These are phyloP conservation scores for Lutraria lutraria DNA, from an alignment of 2,888 invertebrate genomes.

Conservation along the genomic window DNA sequence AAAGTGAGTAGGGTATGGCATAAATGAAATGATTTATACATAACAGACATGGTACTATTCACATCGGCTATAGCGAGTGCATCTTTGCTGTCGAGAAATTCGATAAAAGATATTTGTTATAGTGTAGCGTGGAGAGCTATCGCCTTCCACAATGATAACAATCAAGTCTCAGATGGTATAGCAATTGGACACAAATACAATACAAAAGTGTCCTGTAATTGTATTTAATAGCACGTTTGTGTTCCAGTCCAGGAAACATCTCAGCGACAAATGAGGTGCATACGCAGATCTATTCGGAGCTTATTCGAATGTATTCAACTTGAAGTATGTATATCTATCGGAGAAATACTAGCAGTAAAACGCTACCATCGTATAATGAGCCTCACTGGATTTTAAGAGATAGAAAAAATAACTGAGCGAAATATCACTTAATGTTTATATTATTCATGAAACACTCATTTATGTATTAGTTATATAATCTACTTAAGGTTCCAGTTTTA, in stretches of 20 bases:
- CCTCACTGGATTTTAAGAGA: too few relatives aligned
- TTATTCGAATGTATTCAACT: neutral
- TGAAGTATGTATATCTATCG: neutral
- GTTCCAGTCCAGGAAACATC: neutral
- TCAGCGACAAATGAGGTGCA: neutral
- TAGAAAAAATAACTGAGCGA: too few relatives aligned
- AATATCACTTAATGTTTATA: too few relatives aligned
- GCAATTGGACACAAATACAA: slow-evolving; percentile 16
- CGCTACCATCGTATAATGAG: too few relatives aligned
- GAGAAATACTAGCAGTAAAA: neutral
- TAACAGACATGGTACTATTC: slow-evolving; percentile 24
- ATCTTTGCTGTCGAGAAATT: slow-evolving; percentile 6
- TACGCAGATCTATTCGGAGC: neutral
- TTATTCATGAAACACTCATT: too few relatives aligned
- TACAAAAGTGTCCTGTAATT: neutral
- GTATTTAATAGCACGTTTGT: slow-evolving; percentile 12
- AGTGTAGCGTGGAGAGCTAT: neutral
- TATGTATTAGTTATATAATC: too few relatives aligned
- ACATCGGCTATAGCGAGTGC: slow-evolving; percentile 18
- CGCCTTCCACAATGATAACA: slow-evolving; percentile 18
- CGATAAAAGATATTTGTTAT: slow-evolving; percentile 34
- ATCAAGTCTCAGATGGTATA: slow-evolving; percentile 15
- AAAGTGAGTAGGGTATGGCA: slow-evolving; percentile 3
- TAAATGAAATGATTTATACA: slow-evolving; percentile 32
- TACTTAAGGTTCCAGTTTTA: too few relatives aligned